Conservation (phyloP, 1,140 invertebrate species). For the Ceratina japonica region DNA sequence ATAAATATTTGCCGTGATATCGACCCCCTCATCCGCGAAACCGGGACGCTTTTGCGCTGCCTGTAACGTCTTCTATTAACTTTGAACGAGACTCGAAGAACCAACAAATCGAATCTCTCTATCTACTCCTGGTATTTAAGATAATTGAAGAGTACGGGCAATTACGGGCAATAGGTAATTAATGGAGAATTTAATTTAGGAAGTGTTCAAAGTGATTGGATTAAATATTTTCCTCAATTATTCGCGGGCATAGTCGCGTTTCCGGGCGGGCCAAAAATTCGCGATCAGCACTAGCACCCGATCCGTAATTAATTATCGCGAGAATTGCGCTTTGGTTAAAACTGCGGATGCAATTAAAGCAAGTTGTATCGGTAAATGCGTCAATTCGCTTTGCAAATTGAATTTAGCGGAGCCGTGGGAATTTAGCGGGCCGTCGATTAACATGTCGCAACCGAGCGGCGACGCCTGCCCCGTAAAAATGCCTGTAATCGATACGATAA, state of each 20-base stretch:
- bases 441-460: too few relatives aligned
- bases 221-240: not conserved
- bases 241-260: not conserved
- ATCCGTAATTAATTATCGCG: not conserved
- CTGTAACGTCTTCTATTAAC: too few relatives aligned
- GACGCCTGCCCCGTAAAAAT: not conserved
- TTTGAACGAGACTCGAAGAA: too few relatives aligned
- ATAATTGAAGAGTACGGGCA: too few relatives aligned
- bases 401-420: not conserved
- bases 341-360: not conserved
- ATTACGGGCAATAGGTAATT: not conserved
- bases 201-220: not conserved
- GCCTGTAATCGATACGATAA: too few relatives aligned
- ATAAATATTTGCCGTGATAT: not conserved
- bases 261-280: not conserved
- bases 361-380: not conserved
- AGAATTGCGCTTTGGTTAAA: not conserved
- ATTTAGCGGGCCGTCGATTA: not conserved
- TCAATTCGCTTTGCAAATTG: constrained; percentile 7
- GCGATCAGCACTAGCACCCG: too few relatives aligned
- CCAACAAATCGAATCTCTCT: too few relatives aligned
- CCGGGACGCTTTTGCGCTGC: not conserved
- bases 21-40: not conserved
- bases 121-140: too few relatives aligned
- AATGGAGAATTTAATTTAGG: not conserved